Conservation (phyloP, 92 coral and sea anemone genomes). For the Montipora capitata region DNA sequence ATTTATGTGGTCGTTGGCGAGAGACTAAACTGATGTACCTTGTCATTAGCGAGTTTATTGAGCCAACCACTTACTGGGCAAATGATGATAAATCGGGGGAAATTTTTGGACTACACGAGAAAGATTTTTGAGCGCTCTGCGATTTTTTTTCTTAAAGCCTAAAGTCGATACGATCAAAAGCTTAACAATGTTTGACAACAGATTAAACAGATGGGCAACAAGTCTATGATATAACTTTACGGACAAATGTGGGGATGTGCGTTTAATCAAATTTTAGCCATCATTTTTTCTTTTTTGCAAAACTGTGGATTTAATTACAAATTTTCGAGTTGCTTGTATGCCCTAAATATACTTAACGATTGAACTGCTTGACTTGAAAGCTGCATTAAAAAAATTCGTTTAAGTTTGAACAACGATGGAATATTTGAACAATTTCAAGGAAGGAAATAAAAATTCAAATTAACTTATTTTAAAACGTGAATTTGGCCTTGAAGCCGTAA, state of each 20-base stretch:
- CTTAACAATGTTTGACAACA: not conserved
- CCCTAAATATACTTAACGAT: not conserved
- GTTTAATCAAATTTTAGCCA: not conserved
- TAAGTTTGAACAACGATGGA: not conserved
- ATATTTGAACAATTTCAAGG: not conserved
- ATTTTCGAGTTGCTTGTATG: not conserved
- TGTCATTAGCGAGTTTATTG: too few species aligned
- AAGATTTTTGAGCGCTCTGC: too few species aligned
- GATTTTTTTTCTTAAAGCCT: not conserved
- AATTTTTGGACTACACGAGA: too few species aligned
- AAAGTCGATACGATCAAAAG: not conserved
- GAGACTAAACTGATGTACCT: too few species aligned
- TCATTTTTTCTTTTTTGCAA: not conserved
- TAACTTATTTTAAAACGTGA: conserved; percentile 1
- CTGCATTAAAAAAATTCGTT: not conserved
- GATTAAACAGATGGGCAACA: too few species aligned
- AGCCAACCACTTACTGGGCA: too few species aligned
- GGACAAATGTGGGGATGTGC: not conserved
- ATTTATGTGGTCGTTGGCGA: too few species aligned
- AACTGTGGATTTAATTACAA: not conserved
- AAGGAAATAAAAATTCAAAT: conserved; percentile 7
- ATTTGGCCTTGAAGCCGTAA: not conserved
- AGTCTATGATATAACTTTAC: not conserved
- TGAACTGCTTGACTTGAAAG: not conserved
- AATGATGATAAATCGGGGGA: too few species aligned